These are phyloP conservation scores for Conistra vaccinii DNA, from an alignment of 2,888 invertebrate genomes.

Conservation along the genomic window DNA sequence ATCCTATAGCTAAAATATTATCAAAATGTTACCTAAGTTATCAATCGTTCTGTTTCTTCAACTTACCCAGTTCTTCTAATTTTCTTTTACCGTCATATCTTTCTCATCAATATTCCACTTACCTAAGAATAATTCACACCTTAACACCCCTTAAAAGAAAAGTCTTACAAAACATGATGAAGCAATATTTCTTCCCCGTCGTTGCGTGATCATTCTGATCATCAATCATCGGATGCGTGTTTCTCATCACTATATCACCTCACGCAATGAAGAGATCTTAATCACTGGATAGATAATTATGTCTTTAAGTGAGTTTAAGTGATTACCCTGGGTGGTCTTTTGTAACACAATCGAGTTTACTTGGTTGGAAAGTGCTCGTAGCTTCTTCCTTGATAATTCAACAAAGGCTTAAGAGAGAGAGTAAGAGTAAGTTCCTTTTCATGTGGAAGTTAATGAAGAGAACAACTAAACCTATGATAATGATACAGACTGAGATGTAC, in stretches of 20 bases:
- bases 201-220: conserved; percentile 46
- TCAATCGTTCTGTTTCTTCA: background rate
- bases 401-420: background rate
- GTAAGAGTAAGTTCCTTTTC: background rate
- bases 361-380: background rate
- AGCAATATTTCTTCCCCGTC: conserved; percentile 51
- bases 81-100: background rate
- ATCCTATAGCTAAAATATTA: background rate
- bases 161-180: conserved; percentile 45
- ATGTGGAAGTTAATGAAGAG: background rate
- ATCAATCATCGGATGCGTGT: conserved; percentile 57
- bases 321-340: conserved; percentile 49
- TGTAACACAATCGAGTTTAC: background rate
- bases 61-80: background rate
- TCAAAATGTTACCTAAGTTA: background rate
- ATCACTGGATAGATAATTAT: conserved; percentile 51
- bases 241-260: conserved; percentile 55
- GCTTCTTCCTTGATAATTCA: background rate
- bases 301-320: conserved; percentile 46
- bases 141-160: conserved; percentile 38
- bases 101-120: conserved; percentile 25
- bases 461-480: background rate
- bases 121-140: conserved; percentile 19
- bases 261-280: conserved; percentile 58
- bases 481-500: background rate